These are phyloP conservation scores for Andrena fulva DNA, from an alignment of 2,888 invertebrate genomes.

Conservation along the genomic window DNA sequence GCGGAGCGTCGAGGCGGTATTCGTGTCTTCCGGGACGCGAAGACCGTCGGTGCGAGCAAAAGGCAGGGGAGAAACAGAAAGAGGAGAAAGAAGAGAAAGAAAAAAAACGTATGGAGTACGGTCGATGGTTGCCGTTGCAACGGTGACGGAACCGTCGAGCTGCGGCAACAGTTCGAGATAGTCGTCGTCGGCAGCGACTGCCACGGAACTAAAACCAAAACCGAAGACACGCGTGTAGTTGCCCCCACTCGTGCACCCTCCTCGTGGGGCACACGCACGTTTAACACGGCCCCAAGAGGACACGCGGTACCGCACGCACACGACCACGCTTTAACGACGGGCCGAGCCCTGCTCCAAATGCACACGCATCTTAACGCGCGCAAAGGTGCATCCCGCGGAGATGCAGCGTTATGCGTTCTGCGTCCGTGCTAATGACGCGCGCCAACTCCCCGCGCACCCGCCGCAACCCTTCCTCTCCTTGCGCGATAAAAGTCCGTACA, in stretches of 20 bases:
- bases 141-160: slow-evolving; percentile 5
- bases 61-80: not conserved
- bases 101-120: not conserved
- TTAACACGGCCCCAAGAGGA: slow-evolving; percentile 36
- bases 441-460: not conserved
- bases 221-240: slow-evolving; percentile 82
- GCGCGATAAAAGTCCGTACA: too few species aligned
- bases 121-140: not conserved
- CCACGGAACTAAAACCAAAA: slow-evolving; percentile 82
- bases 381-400: slow-evolving; percentile 7
- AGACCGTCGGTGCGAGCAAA: not conserved
- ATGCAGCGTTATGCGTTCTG: slow-evolving; percentile 23
- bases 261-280: slow-evolving; percentile 64
- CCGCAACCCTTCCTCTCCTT: not conserved
- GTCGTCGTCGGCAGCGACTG: slow-evolving; percentile 68
- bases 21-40: not conserved
- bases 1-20: not conserved
- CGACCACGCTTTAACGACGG: slow-evolving; percentile 10
- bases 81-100: not conserved
- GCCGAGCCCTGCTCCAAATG: not conserved
- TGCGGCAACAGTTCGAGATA: slow-evolving; percentile 29
- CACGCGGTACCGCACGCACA: slow-evolving; percentile 43
- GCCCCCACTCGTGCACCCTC: slow-evolving; percentile 74
- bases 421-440: slow-evolving; percentile 24
- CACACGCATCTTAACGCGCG: slow-evolving; percentile 26